Percentiles rank a stretch among this genome's conserved stretches.
Conservation (phyloP, 2,888 invertebrate species). For the Eledona agricola region DNA sequence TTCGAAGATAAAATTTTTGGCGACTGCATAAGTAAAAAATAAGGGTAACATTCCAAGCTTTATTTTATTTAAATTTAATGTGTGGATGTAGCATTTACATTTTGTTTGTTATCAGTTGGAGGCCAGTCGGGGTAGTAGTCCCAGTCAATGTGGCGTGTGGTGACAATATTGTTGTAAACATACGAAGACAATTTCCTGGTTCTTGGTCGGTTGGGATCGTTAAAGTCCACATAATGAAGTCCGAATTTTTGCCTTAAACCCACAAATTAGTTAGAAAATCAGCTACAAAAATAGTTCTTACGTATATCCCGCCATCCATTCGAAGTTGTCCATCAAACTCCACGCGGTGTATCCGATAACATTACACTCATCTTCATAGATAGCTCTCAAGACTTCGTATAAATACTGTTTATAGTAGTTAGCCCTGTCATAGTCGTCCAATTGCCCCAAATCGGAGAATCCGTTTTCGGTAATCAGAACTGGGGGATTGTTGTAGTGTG, state of each 20-base stretch:
- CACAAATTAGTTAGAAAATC: constrained; percentile 2
- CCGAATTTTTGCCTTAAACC: constrained; percentile 73
- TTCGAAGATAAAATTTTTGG: no score
- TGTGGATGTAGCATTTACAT: background rate
- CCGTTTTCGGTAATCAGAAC: constrained; percentile 71
- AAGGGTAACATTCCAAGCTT: no score
- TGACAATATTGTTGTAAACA: constrained; percentile 25
- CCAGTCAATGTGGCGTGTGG: constrained; percentile 15
- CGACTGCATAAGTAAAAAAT: no score
- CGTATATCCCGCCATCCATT: constrained; percentile 63
- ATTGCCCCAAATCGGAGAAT: constrained; percentile 59
- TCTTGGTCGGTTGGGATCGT: constrained; percentile 67
- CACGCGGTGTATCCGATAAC: constrained; percentile 61
- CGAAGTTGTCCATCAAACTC: constrained; percentile 55
- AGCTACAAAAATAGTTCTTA: constrained; percentile 28
- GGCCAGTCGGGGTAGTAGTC: constrained; percentile 22
- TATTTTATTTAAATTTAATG: no score
- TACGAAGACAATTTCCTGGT: constrained; percentile 50
- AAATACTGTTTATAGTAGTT: constrained; percentile 66
- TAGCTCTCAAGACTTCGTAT: constrained; percentile 56
- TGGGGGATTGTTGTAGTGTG: constrained; percentile 62
- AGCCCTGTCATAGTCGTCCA: constrained; percentile 66
- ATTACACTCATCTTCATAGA: constrained; percentile 57
- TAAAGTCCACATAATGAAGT: constrained; percentile 73
- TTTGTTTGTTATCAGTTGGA: constrained; percentile 3